Evolutionary conservation across 1,140 invertebrate genomes (phyloP), one percentile per base, ranked within the genome.

Genomic region (Halyomorpha halys): DNA sequence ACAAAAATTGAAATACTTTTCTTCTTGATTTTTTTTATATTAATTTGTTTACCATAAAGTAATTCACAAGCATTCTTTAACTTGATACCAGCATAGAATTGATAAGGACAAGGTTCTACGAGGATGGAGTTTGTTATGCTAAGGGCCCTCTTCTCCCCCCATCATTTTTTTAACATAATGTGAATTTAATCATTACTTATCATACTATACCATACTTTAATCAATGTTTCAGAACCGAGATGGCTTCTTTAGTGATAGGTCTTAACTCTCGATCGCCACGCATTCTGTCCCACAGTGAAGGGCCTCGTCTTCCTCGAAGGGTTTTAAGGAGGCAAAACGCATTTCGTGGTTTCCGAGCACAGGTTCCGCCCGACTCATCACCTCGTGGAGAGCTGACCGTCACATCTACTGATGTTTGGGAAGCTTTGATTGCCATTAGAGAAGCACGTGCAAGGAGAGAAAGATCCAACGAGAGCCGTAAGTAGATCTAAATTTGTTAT

Each of bases 341-440:
- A 2, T 67, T 67, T 18, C 18, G 62, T 21, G 66, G 66, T 2
- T 64, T 67, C 47, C 54, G 59, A 59, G 56, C 69, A 67, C 18
- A 25, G 23, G 53, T 56, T 15, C 23, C 53, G 6, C 59, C 71
- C 25, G 65, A 66, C 65, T 61, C 71, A 39, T 25, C 68, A 51
- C 66, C 45, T 39, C 23, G 51, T 19, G 72, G 78, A 5, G 75
- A 78, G 21, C 27, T 78, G 3, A 75, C 76, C 53, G 74, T 79
- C 0, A 75, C 76, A 27, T 73, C 77, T 16, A 79, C 80, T 53
- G 83, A 85, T 68, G 79, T 86, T 15, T 84, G 83, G 82, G 83
- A 85, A 71, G 83, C 83, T 6, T 74, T 83, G 2, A 80, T 84
- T 9, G 81, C 82, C 2, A 79, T 84, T 47, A 77, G 82, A 66